Evolutionary conservation across 92 coral and sea anemone species (phyloP), one percentile per base, ranked within the genome.

Genomic region (Actinostola sp.): DNA sequence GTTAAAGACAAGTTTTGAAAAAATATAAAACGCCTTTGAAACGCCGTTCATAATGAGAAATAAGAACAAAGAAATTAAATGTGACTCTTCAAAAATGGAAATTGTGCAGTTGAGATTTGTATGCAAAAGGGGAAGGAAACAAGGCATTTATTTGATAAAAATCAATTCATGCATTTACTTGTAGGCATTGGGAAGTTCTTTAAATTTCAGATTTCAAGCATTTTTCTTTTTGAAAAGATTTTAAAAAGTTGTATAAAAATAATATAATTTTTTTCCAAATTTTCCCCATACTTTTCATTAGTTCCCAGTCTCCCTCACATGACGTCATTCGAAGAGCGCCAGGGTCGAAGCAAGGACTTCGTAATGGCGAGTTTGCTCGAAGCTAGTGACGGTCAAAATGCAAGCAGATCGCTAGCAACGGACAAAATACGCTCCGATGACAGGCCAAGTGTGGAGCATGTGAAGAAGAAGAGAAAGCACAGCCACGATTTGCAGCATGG

Each of bases 381-480:
- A 55, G 77, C 9, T 57, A 43, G 66, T 43, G 26, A 27, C 28
- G 55, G 50, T 27, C 69, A 71, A 66, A 53, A 39, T 50, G 90
- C 69, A 49, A 84, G 66, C 33, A 73, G 77, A 41, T 82, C 83
- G n/a, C 76, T 85, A 34, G 75, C 67, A 35, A 83, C 73, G 57
- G 79, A 30, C 63, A 57, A 84, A 48, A 19, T 72, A 50, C 50
- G 86, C 42, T 75, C 46, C 58, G 78, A 71, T 29, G 87, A 75
- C 41, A 76, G 64, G 44, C 76, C 78, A 27, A 59, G 63, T 46
- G 83, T 75, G 48, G 92, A 87, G 32, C 88, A 90, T 72, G 86
- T 90, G 33, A 90, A 83, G 69, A 90, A 90, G 80, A 90, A 90
- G 76, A 70, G 96, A 53, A 90, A 90, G 75, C 82, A 76, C 25